These are phyloP conservation scores for Micrasema longulum DNA, from an alignment of 1,140 invertebrate species.

Conservation along the genomic window DNA sequence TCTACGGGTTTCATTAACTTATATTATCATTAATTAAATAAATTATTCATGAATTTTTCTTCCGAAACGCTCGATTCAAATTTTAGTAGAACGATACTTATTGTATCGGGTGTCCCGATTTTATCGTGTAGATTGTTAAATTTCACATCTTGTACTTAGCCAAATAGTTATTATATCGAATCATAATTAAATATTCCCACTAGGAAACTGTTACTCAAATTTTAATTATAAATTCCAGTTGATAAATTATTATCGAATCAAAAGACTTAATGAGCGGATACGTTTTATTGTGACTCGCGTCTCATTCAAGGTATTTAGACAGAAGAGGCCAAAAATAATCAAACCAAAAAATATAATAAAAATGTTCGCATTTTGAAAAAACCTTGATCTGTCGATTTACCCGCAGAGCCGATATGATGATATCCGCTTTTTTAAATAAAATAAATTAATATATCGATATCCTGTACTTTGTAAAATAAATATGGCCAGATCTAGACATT, in stretches of 20 bases:
- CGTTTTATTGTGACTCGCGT: conserved; percentile 3
- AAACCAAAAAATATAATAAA: conserved; percentile 13
- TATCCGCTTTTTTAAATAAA: conserved; percentile 5
- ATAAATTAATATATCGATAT: conserved; percentile 13
- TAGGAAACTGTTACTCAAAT: conserved; percentile 2
- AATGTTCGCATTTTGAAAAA: conserved; percentile 20
- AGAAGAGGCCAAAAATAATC: not conserved
- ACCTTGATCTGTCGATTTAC: not conserved
- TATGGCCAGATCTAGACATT: conserved; percentile 39
- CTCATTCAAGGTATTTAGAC: conserved; percentile 10
- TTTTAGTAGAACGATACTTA: not conserved
- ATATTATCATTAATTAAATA: too few relatives aligned
- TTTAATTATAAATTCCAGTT: conserved; percentile 34
- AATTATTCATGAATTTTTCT: too few relatives aligned
- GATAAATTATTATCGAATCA: conserved; percentile 35
- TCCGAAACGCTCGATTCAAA: too few relatives aligned
- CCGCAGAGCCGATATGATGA: not conserved
- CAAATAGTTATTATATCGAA: conserved; percentile 19
- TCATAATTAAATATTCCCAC: conserved; percentile 9
- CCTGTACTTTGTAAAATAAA: conserved; percentile 38
- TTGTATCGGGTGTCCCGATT: conserved; percentile 22
- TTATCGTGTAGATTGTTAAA: conserved; percentile 18
- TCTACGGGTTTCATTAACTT: conserved; percentile 8
- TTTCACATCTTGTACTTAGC: conserved; percentile 19
- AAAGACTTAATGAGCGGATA: conserved; percentile 30